Conservation (phyloP, 2,797 vertebrate species). For the Pantherophis alleghaniensis region DNA sequence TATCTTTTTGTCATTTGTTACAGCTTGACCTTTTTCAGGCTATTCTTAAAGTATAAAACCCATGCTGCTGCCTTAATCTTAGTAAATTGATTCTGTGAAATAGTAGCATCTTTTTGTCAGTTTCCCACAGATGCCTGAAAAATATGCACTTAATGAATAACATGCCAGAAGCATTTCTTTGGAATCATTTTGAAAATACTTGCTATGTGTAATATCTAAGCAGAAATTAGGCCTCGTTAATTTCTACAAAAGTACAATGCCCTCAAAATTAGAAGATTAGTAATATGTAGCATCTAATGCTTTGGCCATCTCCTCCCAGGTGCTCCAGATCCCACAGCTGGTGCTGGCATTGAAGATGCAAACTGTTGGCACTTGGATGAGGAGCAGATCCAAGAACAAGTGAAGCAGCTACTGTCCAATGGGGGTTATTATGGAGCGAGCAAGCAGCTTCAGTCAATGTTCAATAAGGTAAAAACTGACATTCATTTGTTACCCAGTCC, state of each 20-base stretch:
- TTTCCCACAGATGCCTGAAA: background rate
- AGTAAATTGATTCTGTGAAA: background rate
- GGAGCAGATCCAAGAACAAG: slow-evolving; percentile 74
- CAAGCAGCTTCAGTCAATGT: slow-evolving; percentile 74
- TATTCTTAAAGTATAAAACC: background rate
- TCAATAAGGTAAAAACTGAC: slow-evolving; percentile 64
- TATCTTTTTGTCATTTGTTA: background rate
- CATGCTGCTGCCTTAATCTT: background rate
- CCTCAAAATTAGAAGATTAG: background rate
- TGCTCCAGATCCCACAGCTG: slow-evolving; percentile 71
- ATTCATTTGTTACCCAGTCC: background rate
- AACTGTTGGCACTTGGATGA: slow-evolving; percentile 76
- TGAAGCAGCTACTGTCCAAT: slow-evolving; percentile 72
- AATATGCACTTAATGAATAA: background rate
- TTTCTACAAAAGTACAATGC: background rate
- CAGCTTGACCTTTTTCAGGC: background rate
- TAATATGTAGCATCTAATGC: background rate
- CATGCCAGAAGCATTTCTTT: background rate
- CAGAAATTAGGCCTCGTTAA: background rate
- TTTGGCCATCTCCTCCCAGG: slow-evolving; percentile 40
- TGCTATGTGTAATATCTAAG: background rate
- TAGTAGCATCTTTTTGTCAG: background rate
- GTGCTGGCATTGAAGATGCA: slow-evolving; percentile 69
- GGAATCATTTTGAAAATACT: background rate
- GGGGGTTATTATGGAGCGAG: slow-evolving; percentile 72